A percentile compares a stretch with the other conserved stretches of the same genome.
These are phyloP conservation scores for Gnatocerus cornutus DNA, from an alignment of 2,888 invertebrate genomes.

Conservation along the genomic window DNA sequence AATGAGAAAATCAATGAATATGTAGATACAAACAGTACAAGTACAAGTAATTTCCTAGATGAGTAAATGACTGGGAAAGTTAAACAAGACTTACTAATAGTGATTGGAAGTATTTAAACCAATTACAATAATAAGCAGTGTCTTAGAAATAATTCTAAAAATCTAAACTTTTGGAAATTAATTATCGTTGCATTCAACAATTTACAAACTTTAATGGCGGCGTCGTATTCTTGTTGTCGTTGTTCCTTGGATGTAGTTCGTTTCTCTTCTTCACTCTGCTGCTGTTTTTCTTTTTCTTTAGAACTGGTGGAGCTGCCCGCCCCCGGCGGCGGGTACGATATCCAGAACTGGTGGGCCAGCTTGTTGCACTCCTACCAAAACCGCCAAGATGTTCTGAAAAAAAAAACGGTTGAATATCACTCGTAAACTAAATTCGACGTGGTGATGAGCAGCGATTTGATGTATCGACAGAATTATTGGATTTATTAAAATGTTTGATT, in stretches of 20 bases:
- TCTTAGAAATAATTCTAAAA: too few species aligned
- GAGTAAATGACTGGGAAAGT: too few species aligned
- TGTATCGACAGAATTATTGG: slow-evolving; percentile 2
- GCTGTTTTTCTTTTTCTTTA: slow-evolving; percentile 77
- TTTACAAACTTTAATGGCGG: slow-evolving; percentile 73
- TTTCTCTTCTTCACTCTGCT: slow-evolving; percentile 70
- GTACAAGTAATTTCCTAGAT: too few species aligned
- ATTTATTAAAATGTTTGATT: slow-evolving; percentile 1
- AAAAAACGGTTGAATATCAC: not conserved
- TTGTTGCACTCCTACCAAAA: slow-evolving; percentile 68
- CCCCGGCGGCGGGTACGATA: slow-evolving; percentile 87
- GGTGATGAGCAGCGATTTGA: not conserved
- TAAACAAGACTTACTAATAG: too few species aligned
- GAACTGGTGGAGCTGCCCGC: slow-evolving; percentile 77
- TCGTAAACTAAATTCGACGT: not conserved
- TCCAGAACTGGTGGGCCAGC: slow-evolving; percentile 92
- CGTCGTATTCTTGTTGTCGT: slow-evolving; percentile 77
- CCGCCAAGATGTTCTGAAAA: slow-evolving; percentile 21
- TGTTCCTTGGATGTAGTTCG: slow-evolving; percentile 74
- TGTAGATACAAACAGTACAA: too few species aligned
- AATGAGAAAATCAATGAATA: too few species aligned
- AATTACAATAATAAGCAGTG: too few species aligned
- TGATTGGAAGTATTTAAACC: too few species aligned
- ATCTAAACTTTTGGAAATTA: too few species aligned
- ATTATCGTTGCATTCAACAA: too few species aligned